Evolutionary conservation across 2,888 invertebrate genomes (phyloP).

Genomic region (Ennomos fuscantarius): DNA sequence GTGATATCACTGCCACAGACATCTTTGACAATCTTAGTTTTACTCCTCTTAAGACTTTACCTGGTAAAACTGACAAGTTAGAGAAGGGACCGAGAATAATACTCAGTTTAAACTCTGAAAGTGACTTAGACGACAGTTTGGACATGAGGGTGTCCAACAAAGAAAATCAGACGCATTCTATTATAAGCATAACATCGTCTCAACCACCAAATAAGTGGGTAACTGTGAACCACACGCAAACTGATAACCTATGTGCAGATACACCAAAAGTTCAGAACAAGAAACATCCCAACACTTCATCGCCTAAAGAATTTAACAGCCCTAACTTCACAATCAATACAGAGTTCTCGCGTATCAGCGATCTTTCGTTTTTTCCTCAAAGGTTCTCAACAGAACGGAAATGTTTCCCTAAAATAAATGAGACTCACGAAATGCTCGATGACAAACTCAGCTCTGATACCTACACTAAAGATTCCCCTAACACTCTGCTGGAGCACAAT

Average conservation of each 20-base stretch:
- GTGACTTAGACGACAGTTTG: conserved; percentile 71
- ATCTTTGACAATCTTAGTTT: conserved; percentile 76
- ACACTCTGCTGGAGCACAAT: conserved; percentile 58
- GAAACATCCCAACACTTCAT: conserved; percentile 78
- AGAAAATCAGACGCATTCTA: conserved; percentile 72
- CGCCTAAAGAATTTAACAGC: conserved; percentile 75
- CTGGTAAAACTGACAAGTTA: conserved; percentile 62
- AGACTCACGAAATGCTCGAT: conserved; percentile 67
- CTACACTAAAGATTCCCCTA: conserved; percentile 81
- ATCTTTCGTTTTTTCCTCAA: conserved; percentile 74
- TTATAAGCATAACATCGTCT: conserved; percentile 63
- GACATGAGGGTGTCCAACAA: conserved; percentile 61
- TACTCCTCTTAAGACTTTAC: conserved; percentile 67
- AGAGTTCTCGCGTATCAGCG: conserved; percentile 78
- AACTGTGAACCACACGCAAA: conserved; percentile 53
- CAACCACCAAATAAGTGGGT: conserved; percentile 67
- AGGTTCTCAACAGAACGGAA: conserved; percentile 79
- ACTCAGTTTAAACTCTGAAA: conserved; percentile 69
- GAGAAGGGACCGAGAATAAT: conserved; percentile 71
- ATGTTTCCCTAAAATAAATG: conserved; percentile 62
- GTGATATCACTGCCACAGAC: conserved; percentile 54
- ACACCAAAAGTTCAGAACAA: conserved; percentile 59
- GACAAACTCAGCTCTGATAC: conserved; percentile 78
- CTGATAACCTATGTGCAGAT: conserved; percentile 50
- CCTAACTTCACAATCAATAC: conserved; percentile 80